Percentiles rank a stretch among this genome's conserved stretches.
These are phyloP conservation scores for Agapornis canus DNA, from an alignment of 2,797 vertebrate genomes.

Conservation along the genomic window DNA sequence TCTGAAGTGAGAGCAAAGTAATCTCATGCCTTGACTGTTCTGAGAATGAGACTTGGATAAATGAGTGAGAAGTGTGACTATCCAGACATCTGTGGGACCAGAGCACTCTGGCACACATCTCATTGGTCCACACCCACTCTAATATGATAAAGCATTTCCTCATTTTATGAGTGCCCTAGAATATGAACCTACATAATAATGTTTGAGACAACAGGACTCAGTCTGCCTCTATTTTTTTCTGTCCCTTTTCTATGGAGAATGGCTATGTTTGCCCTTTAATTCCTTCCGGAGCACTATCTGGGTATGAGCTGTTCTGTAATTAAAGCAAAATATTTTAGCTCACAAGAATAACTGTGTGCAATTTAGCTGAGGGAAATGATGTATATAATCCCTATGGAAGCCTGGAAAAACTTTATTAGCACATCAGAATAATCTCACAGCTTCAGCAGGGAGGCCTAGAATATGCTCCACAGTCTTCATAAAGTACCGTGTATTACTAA, in stretches of 20 bases:
- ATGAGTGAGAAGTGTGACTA: not conserved
- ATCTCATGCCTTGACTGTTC: not conserved
- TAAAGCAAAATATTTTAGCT: constrained; percentile 57
- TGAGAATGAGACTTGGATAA: not conserved
- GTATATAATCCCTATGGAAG: not conserved
- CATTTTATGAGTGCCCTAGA: not conserved
- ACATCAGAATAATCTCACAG: constrained; percentile 42
- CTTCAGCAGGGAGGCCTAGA: not conserved
- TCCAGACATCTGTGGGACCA: not conserved
- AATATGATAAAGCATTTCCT: not conserved
- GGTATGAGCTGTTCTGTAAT: constrained; percentile 54
- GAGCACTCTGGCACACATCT: not conserved
- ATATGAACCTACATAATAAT: not conserved
- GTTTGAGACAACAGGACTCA: not conserved
- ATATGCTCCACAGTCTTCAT: not conserved
- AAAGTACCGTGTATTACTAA: not conserved
- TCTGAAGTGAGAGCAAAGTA: not conserved
- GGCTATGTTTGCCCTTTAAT: constrained; percentile 33
- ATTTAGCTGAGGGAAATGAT: constrained; percentile 11
- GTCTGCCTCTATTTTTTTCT: constrained; percentile 51
- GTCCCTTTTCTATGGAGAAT: constrained; percentile 58
- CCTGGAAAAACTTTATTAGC: constrained; percentile 33
- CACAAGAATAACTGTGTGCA: constrained; percentile 29
- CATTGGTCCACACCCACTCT: not conserved
- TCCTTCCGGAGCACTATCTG: constrained; percentile 41